Evolutionary conservation across 2,888 invertebrate genomes (phyloP).

Genomic region (Harpalus rufipes): DNA sequence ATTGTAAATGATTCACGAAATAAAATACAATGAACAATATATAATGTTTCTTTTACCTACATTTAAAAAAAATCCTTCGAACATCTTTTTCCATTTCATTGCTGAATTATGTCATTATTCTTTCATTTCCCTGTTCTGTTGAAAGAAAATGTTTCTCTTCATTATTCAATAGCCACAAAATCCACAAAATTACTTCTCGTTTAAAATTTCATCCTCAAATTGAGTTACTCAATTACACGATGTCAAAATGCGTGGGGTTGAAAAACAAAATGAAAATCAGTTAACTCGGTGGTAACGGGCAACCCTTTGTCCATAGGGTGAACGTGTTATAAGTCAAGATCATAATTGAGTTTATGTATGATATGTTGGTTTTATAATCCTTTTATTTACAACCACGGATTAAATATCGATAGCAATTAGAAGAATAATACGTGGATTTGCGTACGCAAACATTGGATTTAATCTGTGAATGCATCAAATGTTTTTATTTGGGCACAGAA

Average conservation of each 20-base stretch:
- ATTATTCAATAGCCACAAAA: neutral
- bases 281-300: slow-evolving; percentile 3
- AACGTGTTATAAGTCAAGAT: slow-evolving; percentile 21
- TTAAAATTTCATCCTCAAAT: slow-evolving; percentile 8
- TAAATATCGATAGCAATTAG: neutral
- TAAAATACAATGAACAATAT: no score
- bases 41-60: no score
- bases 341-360: slow-evolving; percentile 28
- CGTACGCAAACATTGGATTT: neutral
- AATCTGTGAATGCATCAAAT: neutral
- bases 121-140: neutral
- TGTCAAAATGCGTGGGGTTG: slow-evolving; percentile 21
- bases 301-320: slow-evolving; percentile 24
- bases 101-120: neutral
- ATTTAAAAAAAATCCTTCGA: no score
- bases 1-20: no score
- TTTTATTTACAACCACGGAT: slow-evolving; percentile 19
- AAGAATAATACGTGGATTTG: neutral
- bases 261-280: slow-evolving; percentile 15
- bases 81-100: neutral
- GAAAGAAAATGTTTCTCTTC: neutral
- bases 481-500: neutral
- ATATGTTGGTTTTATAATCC: slow-evolving; percentile 15
- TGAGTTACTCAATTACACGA: slow-evolving; percentile 18
- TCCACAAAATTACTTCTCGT: slow-evolving; percentile 2